These are phyloP conservation scores for Hafferia zeledoni DNA, from an alignment of 2,797 vertebrate genomes.

Conservation along the genomic window DNA sequence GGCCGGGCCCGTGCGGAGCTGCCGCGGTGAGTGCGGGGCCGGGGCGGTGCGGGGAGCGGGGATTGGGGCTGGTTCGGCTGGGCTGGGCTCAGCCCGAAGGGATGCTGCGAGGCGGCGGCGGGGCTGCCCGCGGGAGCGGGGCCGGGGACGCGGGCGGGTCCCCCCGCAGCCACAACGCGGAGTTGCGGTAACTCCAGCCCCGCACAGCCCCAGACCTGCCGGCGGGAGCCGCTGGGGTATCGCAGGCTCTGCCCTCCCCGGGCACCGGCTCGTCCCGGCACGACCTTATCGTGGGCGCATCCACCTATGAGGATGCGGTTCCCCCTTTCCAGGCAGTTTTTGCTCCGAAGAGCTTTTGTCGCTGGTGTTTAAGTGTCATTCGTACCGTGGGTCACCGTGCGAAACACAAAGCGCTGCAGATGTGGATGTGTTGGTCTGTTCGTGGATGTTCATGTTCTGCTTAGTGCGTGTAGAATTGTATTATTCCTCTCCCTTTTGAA, in stretches of 20 bases:
- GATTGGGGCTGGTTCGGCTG: neutral
- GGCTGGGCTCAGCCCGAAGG: no score
- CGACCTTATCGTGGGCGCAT: rapidly evolving
- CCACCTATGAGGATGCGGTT: rapidly evolving
- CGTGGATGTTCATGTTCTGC: neutral
- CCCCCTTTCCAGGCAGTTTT: rapidly evolving
- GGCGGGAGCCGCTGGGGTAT: neutral
- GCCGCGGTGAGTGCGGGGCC: constrained; percentile 4
- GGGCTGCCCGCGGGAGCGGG: neutral
- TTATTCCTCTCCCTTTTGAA: neutral
- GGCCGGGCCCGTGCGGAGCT: neutral
- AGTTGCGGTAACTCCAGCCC: neutral
- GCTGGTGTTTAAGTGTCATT: rapidly evolving
- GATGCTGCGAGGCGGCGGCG: neutral
- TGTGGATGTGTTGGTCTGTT: rapidly evolving
- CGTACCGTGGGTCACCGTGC: rapidly evolving
- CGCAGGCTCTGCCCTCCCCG: neutral
- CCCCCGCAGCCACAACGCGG: neutral
- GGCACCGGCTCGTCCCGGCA: neutral
- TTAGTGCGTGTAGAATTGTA: neutral
- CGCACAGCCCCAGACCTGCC: neutral
- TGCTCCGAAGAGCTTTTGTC: rapidly evolving
- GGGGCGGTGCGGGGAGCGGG: neutral
- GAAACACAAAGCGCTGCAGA: rapidly evolving
- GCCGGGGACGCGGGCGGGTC: neutral